phyloP scores from a whole-genome alignment of 2,888 invertebrate species.

The Luperina nickerlii region DNA sequence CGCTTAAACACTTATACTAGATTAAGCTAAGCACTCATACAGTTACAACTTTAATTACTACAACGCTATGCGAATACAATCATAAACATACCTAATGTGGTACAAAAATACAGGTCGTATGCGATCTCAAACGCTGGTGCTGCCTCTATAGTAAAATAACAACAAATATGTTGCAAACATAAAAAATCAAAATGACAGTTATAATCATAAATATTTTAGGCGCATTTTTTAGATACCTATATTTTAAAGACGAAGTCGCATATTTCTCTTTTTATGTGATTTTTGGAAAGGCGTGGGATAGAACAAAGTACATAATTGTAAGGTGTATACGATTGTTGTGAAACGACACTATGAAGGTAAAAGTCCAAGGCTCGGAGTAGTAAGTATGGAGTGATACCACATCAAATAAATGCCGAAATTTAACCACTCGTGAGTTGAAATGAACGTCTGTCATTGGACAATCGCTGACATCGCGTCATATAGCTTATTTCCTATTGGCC shows the following conservation, averaged over 20 bases:
- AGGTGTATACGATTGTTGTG: constrained; percentile 47
- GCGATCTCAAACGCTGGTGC: constrained; percentile 50
- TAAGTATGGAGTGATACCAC: not conserved
- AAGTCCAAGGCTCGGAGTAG: constrained; percentile 7
- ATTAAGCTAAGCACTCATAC: constrained; percentile 17
- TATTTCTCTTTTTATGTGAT: constrained; percentile 35
- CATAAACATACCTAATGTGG: constrained; percentile 12
- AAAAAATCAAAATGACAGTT: constrained; percentile 13
- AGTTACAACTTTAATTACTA: constrained; percentile 32
- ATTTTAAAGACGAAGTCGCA: constrained; percentile 40
- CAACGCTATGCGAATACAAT: constrained; percentile 36
- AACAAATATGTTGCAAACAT: constrained; percentile 30
- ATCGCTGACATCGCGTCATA: constrained; percentile 10
- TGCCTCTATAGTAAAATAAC: constrained; percentile 41
- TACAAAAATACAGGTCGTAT: constrained; percentile 39
- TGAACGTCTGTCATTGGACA: not conserved
- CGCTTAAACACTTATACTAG: constrained; percentile 45
- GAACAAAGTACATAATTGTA: constrained; percentile 54
- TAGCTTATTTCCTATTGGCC: constrained; percentile 1
- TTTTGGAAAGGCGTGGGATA: constrained; percentile 36
- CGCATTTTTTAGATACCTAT: constrained; percentile 36
- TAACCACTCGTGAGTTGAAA: not conserved
- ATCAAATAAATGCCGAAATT: not conserved
- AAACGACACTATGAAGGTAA: constrained; percentile 27
- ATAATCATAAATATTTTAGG: constrained; percentile 22